These are phyloP conservation scores for Torymus aiolomorphi DNA, from an alignment of 2,888 invertebrate genomes.

Conservation along the genomic window DNA sequence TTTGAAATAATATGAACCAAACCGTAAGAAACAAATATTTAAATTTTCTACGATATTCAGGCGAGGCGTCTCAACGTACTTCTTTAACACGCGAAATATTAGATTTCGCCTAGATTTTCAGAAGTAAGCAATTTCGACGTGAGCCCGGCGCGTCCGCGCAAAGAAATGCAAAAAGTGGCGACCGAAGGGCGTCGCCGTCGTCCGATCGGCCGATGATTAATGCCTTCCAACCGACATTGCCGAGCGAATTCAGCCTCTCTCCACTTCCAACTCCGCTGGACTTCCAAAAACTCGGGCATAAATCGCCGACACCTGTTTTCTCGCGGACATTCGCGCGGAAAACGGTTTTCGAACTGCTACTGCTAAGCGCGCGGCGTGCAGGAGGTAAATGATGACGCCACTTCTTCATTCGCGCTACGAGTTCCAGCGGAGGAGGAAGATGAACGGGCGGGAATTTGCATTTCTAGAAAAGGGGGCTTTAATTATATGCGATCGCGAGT, in stretches of 20 bases:
- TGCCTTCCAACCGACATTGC: neutral
- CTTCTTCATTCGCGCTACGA: conserved; percentile 48
- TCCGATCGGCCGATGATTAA: conserved; percentile 47
- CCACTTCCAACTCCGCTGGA: neutral
- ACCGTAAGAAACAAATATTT: no score
- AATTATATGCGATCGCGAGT: conserved; percentile 34
- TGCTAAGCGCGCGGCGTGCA: neutral
- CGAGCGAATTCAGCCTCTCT: conserved; percentile 19
- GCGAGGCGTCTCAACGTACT: no score
- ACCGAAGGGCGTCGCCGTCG: neutral
- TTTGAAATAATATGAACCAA: no score
- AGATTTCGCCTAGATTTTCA: no score
- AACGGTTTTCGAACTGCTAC: conserved; percentile 49
- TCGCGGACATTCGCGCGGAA: conserved; percentile 13
- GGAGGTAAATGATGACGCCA: conserved; percentile 53
- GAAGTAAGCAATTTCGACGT: no score
- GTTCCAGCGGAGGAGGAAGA: neutral
- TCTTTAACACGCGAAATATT: no score
- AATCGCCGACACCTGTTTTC: conserved; percentile 54
- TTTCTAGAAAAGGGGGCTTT: conserved; percentile 35
- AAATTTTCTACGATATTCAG: no score
- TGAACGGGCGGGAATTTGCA: conserved; percentile 22
- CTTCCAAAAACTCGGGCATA: conserved; percentile 43
- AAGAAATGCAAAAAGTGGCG: neutral
- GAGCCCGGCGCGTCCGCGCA: neutral